Percentiles rank a stretch among this genome's conserved stretches.
These are phyloP conservation scores for Gephyroberyx darwinii DNA, from an alignment of 2,797 vertebrate species.

Conservation along the genomic window DNA sequence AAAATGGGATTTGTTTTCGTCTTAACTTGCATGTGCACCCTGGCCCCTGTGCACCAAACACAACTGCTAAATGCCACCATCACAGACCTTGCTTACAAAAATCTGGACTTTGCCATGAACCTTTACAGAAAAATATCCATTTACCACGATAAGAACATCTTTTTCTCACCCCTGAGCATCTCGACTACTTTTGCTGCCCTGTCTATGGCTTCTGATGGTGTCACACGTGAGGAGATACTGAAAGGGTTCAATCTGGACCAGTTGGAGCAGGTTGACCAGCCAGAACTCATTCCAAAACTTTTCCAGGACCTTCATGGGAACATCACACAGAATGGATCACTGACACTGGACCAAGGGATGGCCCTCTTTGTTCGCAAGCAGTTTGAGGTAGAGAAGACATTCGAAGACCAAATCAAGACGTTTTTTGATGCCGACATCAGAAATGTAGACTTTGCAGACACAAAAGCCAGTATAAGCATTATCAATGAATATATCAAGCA, in stretches of 20 bases:
- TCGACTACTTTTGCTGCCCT: constrained; percentile 83
- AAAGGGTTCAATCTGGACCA: constrained; percentile 80
- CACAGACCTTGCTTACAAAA: constrained; percentile 83
- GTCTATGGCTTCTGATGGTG: constrained; percentile 82
- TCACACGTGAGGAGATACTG: constrained; percentile 82
- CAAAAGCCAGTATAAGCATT: constrained; percentile 61
- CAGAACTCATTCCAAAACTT: constrained; percentile 78
- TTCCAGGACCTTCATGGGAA: constrained; percentile 84
- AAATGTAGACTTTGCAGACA: constrained; percentile 82
- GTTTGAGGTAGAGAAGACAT: constrained; percentile 78
- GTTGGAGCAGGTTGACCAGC: constrained; percentile 67
- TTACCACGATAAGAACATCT: constrained; percentile 87
- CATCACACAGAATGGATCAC: constrained; percentile 80
- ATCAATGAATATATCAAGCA: constrained; percentile 86
- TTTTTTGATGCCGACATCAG: constrained; percentile 87
- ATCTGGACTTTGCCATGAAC: constrained; percentile 89
- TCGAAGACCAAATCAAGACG: constrained; percentile 81
- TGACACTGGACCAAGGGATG: constrained; percentile 82
- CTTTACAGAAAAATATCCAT: constrained; percentile 88
- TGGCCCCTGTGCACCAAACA: constrained; percentile 54
- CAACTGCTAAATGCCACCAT: constrained; percentile 57
- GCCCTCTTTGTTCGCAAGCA: constrained; percentile 82
- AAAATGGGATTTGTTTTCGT: constrained; percentile 63
- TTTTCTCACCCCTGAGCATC: constrained; percentile 89
- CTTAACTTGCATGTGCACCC: constrained; percentile 55